Base-by-base conservation (phyloP, 1,140 invertebrate genomes). In the Tachypleus tridentatus region DNA sequence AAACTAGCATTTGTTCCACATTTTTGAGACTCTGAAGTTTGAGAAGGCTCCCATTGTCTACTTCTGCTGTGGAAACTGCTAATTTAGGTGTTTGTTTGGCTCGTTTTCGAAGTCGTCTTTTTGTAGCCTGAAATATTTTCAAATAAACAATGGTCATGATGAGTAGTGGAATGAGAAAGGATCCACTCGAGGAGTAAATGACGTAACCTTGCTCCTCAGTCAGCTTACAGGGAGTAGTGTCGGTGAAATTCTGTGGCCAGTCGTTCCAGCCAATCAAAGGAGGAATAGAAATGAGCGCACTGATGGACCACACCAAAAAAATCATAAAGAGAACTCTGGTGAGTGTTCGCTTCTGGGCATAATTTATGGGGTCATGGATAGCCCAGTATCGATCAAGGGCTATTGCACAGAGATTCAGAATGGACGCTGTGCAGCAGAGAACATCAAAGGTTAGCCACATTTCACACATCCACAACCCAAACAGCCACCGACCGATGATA, bases 381-480 rank as follows among this genome's bases (percentile, higher is more conserved):
- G 96, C 96, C 88, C 89, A 91, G 75, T 93, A 94, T 57, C 91
- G 80, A 76, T 95, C 92, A n/a, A 98, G 78, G 1, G 95, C 93
- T 65, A 98, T 98, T 3, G 93, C 93, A 77, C 93, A 97, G 58
- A 98, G 79, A 77, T 98, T 97, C 50, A 98, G 79, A 72, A 98
- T 98, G 54, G 93, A 97, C 3, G 93, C 94, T 2, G 96, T 98
- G 77, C 92, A 95, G 74, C 93, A 95, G 66, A 98, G 83, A 4
- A 98, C 91, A 76, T 99, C 97, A 74, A 91, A 91, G 6, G 95
- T 97, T 47, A 98, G 80, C 94, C 94, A 98, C 75, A 97, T 85
- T 75, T 97, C 93, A 80, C 93, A 97, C 70, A 94, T 81, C 70
- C 91, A 86, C 70, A 89, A 88, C 4, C 91, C 92, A 72, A 94